Evolutionary conservation across 2,113 vertebrate species (phyloP).

Genomic region (Onychostruthus taczanowskii): DNA sequence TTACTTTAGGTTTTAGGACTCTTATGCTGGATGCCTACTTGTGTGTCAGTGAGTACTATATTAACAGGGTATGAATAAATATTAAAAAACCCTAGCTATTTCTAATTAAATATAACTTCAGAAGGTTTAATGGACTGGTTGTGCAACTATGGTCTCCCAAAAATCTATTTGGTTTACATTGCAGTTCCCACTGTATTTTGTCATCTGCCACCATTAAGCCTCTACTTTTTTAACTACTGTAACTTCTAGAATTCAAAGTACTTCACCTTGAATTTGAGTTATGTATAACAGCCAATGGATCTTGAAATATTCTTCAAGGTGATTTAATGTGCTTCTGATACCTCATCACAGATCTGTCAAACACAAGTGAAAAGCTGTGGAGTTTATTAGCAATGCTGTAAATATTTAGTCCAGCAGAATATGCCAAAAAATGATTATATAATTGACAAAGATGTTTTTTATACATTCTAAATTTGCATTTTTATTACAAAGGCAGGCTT

Average conservation of each 20-base stretch:
- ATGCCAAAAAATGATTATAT: background rate
- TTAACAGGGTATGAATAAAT: background rate
- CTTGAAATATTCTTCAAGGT: constrained; percentile 6
- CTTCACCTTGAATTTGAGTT: background rate
- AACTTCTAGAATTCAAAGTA: background rate
- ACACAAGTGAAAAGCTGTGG: background rate
- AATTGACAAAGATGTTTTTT: background rate
- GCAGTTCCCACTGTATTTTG: background rate
- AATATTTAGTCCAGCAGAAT: background rate
- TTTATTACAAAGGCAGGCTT: background rate
- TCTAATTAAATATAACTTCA: background rate
- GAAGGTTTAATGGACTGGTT: background rate
- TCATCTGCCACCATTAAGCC: background rate
- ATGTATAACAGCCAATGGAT: background rate
- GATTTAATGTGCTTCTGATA: background rate
- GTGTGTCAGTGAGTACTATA: background rate
- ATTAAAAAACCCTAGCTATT: background rate
- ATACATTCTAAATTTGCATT: background rate
- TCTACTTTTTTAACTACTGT: background rate
- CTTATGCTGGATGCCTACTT: background rate
- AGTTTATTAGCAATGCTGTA: background rate
- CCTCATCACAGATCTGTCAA: background rate
- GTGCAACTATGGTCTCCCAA: background rate
- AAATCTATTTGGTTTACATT: background rate
- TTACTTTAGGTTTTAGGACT: background rate